Evolutionary conservation across 2,888 invertebrate species (phyloP).

Genomic region (Ferrisia virgata): DNA sequence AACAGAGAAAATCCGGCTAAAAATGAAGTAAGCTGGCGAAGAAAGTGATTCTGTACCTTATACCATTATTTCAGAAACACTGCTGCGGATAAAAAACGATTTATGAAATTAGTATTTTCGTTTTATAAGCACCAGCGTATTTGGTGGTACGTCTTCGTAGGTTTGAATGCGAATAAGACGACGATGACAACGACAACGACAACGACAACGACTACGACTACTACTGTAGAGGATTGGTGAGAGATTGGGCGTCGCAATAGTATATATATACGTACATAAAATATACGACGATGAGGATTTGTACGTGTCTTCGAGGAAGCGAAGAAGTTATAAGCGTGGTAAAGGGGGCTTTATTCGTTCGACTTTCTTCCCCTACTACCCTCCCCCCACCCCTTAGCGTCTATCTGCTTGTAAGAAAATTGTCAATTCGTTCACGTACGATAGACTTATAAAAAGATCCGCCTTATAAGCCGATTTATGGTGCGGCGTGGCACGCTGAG

Average conservation of each 20-base stretch:
- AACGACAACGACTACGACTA: neutral
- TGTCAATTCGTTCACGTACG: slow-evolving; percentile 14
- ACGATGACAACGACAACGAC: neutral
- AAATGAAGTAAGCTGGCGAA: too few species aligned
- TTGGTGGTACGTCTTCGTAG: too few species aligned
- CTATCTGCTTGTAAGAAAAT: too few species aligned
- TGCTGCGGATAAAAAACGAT: neutral
- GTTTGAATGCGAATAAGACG: too few species aligned
- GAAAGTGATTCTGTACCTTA: too few species aligned
- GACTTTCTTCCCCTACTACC: neutral
- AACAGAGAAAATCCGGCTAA: too few species aligned
- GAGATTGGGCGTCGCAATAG: neutral
- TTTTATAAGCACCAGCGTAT: too few species aligned
- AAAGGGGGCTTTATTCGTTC: neutral
- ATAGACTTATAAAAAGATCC: neutral
- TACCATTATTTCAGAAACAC: too few species aligned
- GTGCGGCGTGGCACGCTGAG: neutral
- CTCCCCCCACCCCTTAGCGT: too few species aligned
- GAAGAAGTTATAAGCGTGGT: neutral
- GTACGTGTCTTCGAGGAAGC: neutral
- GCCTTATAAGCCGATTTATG: slow-evolving; percentile 4
- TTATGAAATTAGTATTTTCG: neutral
- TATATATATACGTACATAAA: too few species aligned
- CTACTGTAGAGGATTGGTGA: neutral
- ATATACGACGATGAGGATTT: neutral